phyloP scores from a whole-genome alignment of 2,113 vertebrate genomes.

The Heteronetta atricapilla region DNA sequence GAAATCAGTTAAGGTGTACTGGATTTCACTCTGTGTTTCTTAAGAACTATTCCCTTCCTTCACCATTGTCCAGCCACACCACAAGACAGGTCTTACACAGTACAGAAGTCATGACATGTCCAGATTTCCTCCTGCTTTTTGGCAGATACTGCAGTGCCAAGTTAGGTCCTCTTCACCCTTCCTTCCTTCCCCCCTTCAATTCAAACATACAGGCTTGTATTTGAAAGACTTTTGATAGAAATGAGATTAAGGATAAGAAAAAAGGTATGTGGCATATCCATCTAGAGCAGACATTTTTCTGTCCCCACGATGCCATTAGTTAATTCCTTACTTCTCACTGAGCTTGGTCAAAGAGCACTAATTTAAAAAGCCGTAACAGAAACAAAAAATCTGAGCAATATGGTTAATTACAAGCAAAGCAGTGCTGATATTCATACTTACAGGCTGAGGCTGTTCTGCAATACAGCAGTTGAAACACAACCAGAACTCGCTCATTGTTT shows the following conservation, averaged over 20 bases:
- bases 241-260: neutral
- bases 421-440: conserved; percentile 73
- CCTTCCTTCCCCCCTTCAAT: neutral
- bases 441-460: conserved; percentile 89
- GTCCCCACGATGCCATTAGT: neutral
- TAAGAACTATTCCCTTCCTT: neutral
- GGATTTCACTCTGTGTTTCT: neutral
- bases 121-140: neutral
- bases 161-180: neutral
- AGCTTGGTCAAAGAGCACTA: neutral
- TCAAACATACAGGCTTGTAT: neutral
- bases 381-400: neutral
- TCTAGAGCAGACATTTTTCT: neutral
- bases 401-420: neutral
- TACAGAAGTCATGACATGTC: neutral
- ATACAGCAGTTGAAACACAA: conserved; percentile 95
- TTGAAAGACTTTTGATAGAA: neutral
- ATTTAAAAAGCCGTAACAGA: neutral
- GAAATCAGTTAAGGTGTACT: neutral
- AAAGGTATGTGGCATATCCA: neutral
- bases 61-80: neutral
- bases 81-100: neutral
- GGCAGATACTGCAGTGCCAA: neutral
- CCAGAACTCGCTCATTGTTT: conserved; percentile 90
- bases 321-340: neutral